Evolutionary conservation across 2,888 invertebrate genomes (phyloP).

Genomic region (Vesta saturnalis): DNA sequence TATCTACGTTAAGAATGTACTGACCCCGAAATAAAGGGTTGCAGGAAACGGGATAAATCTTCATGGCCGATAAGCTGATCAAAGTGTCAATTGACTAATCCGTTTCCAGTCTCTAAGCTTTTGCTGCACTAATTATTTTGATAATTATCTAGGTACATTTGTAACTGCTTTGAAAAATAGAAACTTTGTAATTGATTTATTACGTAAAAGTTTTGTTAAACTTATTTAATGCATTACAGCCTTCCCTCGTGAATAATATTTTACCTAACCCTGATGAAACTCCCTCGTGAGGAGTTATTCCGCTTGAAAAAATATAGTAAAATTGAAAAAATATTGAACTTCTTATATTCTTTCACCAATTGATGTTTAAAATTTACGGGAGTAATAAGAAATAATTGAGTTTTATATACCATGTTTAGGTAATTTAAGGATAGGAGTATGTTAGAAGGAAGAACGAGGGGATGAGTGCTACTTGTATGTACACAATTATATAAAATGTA

Average conservation of each 20-base stretch:
- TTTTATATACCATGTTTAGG: too few species aligned
- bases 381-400: too few species aligned
- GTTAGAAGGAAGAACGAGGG: too few species aligned
- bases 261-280: not conserved
- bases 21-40: slow-evolving; percentile 39
- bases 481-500: too few species aligned
- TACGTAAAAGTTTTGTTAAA: not conserved
- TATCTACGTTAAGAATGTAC: slow-evolving; percentile 36
- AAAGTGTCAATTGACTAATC: slow-evolving; percentile 47
- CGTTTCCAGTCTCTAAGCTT: slow-evolving; percentile 30
- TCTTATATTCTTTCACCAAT: too few species aligned
- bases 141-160: slow-evolving; percentile 5
- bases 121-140: slow-evolving; percentile 33
- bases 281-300: slow-evolving; percentile 1
- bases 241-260: not conserved
- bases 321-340: too few species aligned
- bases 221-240: not conserved
- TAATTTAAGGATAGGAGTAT: too few species aligned
- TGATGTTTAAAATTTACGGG: too few species aligned
- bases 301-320: not conserved
- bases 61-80: slow-evolving; percentile 44
- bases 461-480: too few species aligned
- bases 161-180: not conserved
- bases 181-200: not conserved
- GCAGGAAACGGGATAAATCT: slow-evolving; percentile 37